These are phyloP conservation scores for Nysson spinosus DNA, from an alignment of 2,888 invertebrate genomes.

Conservation along the genomic window DNA sequence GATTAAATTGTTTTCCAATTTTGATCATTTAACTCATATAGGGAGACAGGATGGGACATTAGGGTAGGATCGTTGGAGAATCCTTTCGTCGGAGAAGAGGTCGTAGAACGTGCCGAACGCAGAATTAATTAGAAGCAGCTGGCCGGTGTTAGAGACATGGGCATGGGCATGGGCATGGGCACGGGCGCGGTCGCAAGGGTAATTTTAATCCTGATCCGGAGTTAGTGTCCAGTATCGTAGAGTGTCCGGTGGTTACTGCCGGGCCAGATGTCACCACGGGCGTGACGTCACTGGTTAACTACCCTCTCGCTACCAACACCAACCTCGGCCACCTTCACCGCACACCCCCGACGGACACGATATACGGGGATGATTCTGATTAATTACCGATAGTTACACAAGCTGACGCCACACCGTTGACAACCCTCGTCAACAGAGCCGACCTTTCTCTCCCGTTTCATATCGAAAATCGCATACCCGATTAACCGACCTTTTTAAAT, in stretches of 20 bases:
- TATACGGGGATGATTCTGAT: conserved; percentile 76
- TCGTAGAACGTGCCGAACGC: conserved; percentile 55
- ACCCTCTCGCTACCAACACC: conserved; percentile 62
- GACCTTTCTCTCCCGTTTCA: conserved; percentile 26
- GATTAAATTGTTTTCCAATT: no score
- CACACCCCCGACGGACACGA: conserved; percentile 65
- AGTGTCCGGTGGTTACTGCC: conserved; percentile 71
- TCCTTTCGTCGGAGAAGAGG: conserved; percentile 1
- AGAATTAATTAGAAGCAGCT: conserved; percentile 75
- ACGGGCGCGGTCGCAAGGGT: conserved; percentile 65
- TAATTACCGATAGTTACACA: conserved; percentile 77
- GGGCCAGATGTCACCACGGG: conserved; percentile 76
- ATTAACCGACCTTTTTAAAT: conserved; percentile 24
- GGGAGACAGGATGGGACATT: not conserved
- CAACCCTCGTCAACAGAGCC: conserved; percentile 59
- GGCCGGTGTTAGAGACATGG: conserved; percentile 50
- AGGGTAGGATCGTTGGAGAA: not conserved
- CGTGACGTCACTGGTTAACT: conserved; percentile 78
- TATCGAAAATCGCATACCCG: conserved; percentile 44
- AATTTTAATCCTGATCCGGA: conserved; percentile 72
- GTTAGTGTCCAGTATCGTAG: conserved; percentile 66
- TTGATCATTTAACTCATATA: no score
- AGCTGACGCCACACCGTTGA: conserved; percentile 74
- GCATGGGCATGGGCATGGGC: no score
- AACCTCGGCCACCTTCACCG: conserved; percentile 40